These are phyloP conservation scores for Enteromius afrohamiltoni DNA, from an alignment of 2,797 vertebrate species.

Conservation along the genomic window DNA sequence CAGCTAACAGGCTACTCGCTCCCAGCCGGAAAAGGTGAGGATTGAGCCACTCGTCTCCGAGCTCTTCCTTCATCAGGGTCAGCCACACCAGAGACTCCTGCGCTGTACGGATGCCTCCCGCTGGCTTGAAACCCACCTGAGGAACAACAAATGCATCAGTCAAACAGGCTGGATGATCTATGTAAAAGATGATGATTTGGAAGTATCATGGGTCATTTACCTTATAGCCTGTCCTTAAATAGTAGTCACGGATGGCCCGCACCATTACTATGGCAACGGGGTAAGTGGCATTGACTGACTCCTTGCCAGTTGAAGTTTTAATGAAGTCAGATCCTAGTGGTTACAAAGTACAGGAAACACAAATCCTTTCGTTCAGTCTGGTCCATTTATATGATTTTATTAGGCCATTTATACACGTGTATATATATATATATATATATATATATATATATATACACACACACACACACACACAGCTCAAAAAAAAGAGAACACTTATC, in stretches of 20 bases:
- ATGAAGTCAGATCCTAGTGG: conserved; percentile 94
- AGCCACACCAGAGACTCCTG: conserved; percentile 91
- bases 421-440: no score
- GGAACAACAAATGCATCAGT: background rate
- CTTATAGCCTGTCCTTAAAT: conserved; percentile 89
- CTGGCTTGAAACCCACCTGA: conserved; percentile 96
- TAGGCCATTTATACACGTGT: background rate
- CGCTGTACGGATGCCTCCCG: conserved; percentile 91
- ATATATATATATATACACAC: no score
- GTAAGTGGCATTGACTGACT: conserved; percentile 91
- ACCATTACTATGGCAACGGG: conserved; percentile 93
- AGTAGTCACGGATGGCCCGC: conserved; percentile 92
- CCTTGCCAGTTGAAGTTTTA: conserved; percentile 97
- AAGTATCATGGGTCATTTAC: conserved; percentile 67
- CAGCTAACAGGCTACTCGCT: conserved; percentile 88
- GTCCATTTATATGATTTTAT: background rate
- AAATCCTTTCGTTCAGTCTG: background rate
- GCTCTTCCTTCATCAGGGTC: conserved; percentile 89
- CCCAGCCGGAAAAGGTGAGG: conserved; percentile 91
- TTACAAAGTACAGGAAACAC: conserved; percentile 20
- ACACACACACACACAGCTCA: no score
- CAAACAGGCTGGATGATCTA: background rate
- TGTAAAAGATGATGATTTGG: background rate
- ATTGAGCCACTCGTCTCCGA: conserved; percentile 88
- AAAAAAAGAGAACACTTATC: no score